Conservation (phyloP, 2,888 invertebrate species). For the Tigriopus californicus region DNA sequence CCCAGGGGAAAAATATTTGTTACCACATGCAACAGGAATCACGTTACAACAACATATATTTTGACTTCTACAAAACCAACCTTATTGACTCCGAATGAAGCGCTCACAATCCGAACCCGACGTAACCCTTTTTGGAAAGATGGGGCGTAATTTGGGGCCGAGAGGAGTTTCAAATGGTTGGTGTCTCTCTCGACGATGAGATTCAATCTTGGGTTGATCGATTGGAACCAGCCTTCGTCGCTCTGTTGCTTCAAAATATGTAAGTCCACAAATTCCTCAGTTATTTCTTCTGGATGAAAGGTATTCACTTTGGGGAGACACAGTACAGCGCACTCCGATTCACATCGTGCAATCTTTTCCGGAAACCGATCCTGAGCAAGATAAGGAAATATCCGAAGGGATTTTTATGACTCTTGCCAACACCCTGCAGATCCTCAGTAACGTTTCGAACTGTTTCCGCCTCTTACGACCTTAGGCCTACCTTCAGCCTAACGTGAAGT, state of each 20-base stretch:
- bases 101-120: background rate
- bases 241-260: background rate
- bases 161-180: background rate
- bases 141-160: constrained; percentile 1
- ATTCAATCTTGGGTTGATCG: background rate
- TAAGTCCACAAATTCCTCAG: background rate
- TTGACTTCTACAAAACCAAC: background rate
- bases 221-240: constrained; percentile 3
- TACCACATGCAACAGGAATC: background rate
- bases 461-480: no score
- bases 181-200: background rate
- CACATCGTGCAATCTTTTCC: background rate
- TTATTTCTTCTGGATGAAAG: background rate
- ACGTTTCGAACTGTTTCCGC: no score
- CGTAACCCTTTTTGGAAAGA: constrained; percentile 8
- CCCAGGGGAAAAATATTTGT: no score
- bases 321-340: background rate
- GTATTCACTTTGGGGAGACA: background rate
- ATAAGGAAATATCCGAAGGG: background rate
- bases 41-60: background rate
- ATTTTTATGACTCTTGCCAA: no score
- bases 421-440: no score
- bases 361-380: constrained; percentile 2
- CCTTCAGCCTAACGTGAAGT: no score
- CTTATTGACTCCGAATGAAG: background rate